These are phyloP conservation scores for Trisateles emortualis DNA, from an alignment of 2,888 invertebrate species.

Conservation along the genomic window DNA sequence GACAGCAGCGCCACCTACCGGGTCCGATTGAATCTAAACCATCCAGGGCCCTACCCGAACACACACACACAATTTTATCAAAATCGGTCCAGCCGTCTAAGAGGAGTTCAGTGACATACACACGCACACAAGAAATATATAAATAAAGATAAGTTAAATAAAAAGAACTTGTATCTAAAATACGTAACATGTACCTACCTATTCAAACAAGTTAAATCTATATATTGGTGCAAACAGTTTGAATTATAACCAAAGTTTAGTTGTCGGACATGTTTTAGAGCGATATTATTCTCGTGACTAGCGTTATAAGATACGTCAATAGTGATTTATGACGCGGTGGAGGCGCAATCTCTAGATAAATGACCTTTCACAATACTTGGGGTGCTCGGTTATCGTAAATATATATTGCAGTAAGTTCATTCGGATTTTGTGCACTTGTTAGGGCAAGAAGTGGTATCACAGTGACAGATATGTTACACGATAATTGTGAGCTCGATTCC, in stretches of 20 bases:
- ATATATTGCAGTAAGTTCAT: constrained; percentile 17
- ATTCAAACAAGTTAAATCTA: constrained; percentile 4
- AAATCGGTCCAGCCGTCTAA: too few species aligned
- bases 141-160: too few species aligned
- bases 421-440: too few species aligned
- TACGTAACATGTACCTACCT: neutral
- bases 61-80: too few species aligned
- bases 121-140: too few species aligned
- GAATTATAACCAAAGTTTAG: constrained; percentile 24
- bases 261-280: constrained; percentile 40
- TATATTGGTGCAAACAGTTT: constrained; percentile 7
- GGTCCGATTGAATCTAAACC: too few species aligned
- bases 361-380: constrained; percentile 38
- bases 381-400: constrained; percentile 18
- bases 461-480: too few species aligned
- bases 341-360: constrained; percentile 40
- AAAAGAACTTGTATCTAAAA: neutral
- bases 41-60: too few species aligned
- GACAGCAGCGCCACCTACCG: too few species aligned
- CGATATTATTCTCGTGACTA: constrained; percentile 41
- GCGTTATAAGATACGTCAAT: constrained; percentile 41
- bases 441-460: too few species aligned
- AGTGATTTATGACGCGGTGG: constrained; percentile 36
- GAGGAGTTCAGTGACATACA: too few species aligned
- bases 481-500: too few species aligned